These are phyloP conservation scores for Phaenicophaeus curvirostris DNA, from an alignment of 2,797 vertebrate species.

Conservation along the genomic window DNA sequence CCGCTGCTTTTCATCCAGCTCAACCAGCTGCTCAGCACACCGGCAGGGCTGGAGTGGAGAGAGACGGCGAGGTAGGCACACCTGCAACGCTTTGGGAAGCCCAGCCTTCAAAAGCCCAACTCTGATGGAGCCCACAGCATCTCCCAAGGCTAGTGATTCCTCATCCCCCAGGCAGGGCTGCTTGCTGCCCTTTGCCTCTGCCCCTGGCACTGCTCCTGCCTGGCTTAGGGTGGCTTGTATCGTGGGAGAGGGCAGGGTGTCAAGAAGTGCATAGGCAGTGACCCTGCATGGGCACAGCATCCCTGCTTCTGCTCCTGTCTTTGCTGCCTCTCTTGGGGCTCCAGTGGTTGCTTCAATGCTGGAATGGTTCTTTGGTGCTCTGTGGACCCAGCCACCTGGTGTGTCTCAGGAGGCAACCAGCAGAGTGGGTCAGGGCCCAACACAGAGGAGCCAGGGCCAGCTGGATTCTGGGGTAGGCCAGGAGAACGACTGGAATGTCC, in stretches of 20 bases:
- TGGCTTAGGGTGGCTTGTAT: background rate
- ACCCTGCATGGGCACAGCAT: background rate
- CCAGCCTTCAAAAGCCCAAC: background rate
- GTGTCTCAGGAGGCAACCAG: fast-evolving
- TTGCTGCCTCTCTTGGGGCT: background rate
- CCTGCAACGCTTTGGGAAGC: background rate
- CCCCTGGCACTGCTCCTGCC: background rate
- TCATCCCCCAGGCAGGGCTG: background rate
- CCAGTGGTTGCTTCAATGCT: fast-evolving
- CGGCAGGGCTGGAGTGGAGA: conserved; percentile 70
- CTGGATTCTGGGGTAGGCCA: background rate
- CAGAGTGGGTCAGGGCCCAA: background rate
- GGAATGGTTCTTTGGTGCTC: background rate
- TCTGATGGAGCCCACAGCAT: background rate
- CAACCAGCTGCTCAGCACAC: conserved; percentile 75
- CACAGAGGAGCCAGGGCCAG: fast-evolving
- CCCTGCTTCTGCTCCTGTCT: background rate
- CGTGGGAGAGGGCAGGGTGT: background rate
- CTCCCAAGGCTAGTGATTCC: background rate
- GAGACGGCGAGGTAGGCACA: conserved; percentile 77
- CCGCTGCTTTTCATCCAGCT: conserved; percentile 72
- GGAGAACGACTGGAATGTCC: background rate
- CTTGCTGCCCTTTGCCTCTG: background rate
- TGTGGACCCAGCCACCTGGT: background rate
- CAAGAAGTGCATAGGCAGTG: background rate